Base-by-base conservation (phyloP, 30 jellyfish, hydroid and myxozoan species). In the Haliclystus octoradiatus region DNA sequence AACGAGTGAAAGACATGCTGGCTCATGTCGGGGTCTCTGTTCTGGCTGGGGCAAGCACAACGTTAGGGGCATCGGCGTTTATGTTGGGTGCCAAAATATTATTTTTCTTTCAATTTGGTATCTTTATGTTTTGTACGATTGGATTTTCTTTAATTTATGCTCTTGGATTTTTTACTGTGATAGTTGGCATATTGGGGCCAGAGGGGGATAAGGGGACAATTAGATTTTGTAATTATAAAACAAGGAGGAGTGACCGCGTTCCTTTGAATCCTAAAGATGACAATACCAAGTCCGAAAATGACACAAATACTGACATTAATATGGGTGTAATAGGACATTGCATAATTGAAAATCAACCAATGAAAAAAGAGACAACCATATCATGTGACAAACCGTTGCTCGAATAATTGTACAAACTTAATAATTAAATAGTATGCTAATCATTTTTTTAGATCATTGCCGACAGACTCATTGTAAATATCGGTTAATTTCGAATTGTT, bases 41-140 rank as follows among this genome's bases (percentile, higher is more conserved):
- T 15, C 72, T 88, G 13, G 94, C 97, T 0, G 97, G 97, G 26
- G 97, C 97, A 0, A 73, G 89, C 63, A 88, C 97, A 14, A 88
- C 97, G 5, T 60, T 88, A 31, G 97, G 97, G 3, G 97, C 97
- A 0, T 88, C 97, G 9, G 86, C 95, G 30, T 88, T 88, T 71
- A 88, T 88, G 97, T 84, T 88, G 14, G 94, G 94, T 53, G 74
- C 97, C 14, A 81, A 88, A 60, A 88, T 88, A 24, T 33, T 78
- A 68, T 88, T 88, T 77, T 88, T 88, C 78, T 72, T 70, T 49
- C 97, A 88, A 68, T 88, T 88, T 63, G 97, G 97, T 3, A 75
- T 88, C 15, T 88, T 88, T 77, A 80, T 88, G 93, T 88, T 88
- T 65, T 88, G 94, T 76, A 88, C 97, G 23, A 81, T 88, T 50